Conservation (phyloP, 2,888 invertebrate genomes). For the Opisthograptis luteolata region DNA sequence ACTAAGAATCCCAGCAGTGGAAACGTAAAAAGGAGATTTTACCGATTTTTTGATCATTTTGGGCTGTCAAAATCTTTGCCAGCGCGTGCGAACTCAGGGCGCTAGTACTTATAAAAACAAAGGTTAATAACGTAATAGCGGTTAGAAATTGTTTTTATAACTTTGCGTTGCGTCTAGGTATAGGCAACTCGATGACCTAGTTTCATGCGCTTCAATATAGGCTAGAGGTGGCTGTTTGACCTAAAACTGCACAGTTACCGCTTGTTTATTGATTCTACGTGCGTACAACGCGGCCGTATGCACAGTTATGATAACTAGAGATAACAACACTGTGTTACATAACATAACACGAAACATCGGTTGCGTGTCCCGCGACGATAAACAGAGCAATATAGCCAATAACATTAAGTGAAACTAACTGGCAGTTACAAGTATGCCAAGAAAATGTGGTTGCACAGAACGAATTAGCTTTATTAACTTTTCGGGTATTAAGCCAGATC, state of each 20-base stretch:
- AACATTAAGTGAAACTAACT: conserved; percentile 59
- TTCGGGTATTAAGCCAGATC: not conserved
- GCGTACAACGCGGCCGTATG: conserved; percentile 33
- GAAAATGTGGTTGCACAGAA: conserved; percentile 58
- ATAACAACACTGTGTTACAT: conserved; percentile 50
- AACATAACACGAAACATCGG: conserved; percentile 36
- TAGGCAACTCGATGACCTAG: conserved; percentile 53
- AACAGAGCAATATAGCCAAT: conserved; percentile 56
- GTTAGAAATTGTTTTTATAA: conserved; percentile 13
- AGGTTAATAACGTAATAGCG: conserved; percentile 17
- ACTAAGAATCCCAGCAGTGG: too few species aligned
- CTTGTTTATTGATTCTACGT: conserved; percentile 37
- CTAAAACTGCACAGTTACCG: conserved; percentile 42
- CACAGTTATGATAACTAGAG: conserved; percentile 45
- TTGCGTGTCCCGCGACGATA: conserved; percentile 56
- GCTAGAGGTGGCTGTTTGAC: conserved; percentile 39
- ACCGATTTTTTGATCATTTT: too few species aligned
- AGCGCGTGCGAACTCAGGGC: too few species aligned
- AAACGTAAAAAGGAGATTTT: too few species aligned
- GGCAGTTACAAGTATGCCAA: conserved; percentile 64
- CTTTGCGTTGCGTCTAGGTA: conserved; percentile 41
- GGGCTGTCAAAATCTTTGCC: too few species aligned
- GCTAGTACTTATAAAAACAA: conserved; percentile 20
- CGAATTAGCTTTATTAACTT: conserved; percentile 33
- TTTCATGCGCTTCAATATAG: conserved; percentile 48